Evolutionary conservation across 2,113 vertebrate species (phyloP), one percentile per base, ranked within the genome.

Genomic region (Tragulus kanchil): DNA sequence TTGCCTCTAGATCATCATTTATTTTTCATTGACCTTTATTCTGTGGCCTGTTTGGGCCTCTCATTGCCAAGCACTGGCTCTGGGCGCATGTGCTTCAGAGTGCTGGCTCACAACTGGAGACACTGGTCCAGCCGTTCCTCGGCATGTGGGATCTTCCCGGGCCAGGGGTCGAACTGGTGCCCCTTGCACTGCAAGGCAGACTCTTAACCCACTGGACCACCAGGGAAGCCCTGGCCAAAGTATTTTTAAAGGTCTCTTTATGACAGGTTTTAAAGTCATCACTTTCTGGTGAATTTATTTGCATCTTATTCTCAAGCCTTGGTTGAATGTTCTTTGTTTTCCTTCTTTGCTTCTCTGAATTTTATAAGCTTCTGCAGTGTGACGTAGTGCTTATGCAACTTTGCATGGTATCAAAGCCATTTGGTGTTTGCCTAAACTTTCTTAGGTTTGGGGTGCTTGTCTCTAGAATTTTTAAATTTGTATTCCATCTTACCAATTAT

Each of bases 251-350:
- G 81, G 48, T 87, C 15, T 87, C 52, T 62, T 1, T 58, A 64
- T 56, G 28, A 45, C 19, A 85, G 45, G 14, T 79, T 78, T 73
- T 69, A 56, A 52, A 56, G 48, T 64, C 62, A 31, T 75, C 83
- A 48, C 85, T 79, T 92, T 67, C 82, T 96, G 77, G 58, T 42
- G 21, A 42, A 54, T 62, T 78, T 82, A 42, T 62, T 71, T 84
- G 48, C 62, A 87, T 73, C 31, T 93, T 52, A n/a, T 54, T 54
- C 15, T 90, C 16, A 56, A 26, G 45, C 48, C 15, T 83, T 83
- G 10, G 10, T 78, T 16, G 9, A 58, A 92, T 67, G 21, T 73
- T 89, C 23, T 84, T 81, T 50, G 45, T 87, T 77, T 9, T 42
- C 96, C 13, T 54, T 87, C 75, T 89, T 59, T 42, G 26, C 58